Base-by-base conservation (phyloP, 1,140 invertebrate species). In the Calephelis nemesis region DNA sequence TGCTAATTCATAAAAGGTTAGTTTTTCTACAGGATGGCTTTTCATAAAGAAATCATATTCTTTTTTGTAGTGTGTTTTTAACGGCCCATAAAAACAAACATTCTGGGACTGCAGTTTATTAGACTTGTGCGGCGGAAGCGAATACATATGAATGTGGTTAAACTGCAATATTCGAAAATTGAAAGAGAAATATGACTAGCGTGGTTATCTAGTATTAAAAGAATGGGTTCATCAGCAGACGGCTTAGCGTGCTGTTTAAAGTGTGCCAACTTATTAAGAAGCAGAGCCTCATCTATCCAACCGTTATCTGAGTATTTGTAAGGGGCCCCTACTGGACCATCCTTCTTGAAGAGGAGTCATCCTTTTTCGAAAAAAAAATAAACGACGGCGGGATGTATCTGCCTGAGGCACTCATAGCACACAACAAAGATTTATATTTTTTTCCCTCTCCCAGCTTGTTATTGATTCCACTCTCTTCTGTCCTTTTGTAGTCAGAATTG, bases 191-290 rank as follows among this genome's bases (percentile, higher is more conserved):
- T 60, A 67, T 90, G 87, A 40, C 78, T 84, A 47, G 73, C 74
- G 63, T 92, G 86, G 68, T 88, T 87, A 67, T 88, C 84, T 42
- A 87, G 64, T 15, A 88, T 77, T 62, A 87, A 79, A 62, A 70
- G 60, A 40, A 75, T 65, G 49, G 77, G 79, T 63, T 81, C 77
- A 15, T 79, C 65, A 72, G 64, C 66, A 49, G 75, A 77, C 62
- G 75, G 75, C 39, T 79, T 81, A 10, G 76, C 72, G 67, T 78
- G 63, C 39, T 78, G 71, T 19, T 78, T 69, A 73, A 93, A 93
- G 77, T 93, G 81, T 49, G 73, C 65, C 50, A 92, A 48, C 85
- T 84, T 87, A 72, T 84, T 74, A 48, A 84, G 49, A 76, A 88
- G 79, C 11, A 47, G 65, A 67, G 69, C 11, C 50, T 83, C 76